phyloP scores from a whole-genome alignment of 2,113 vertebrate genomes.

The Chascanopsetta lugubris region DNA sequence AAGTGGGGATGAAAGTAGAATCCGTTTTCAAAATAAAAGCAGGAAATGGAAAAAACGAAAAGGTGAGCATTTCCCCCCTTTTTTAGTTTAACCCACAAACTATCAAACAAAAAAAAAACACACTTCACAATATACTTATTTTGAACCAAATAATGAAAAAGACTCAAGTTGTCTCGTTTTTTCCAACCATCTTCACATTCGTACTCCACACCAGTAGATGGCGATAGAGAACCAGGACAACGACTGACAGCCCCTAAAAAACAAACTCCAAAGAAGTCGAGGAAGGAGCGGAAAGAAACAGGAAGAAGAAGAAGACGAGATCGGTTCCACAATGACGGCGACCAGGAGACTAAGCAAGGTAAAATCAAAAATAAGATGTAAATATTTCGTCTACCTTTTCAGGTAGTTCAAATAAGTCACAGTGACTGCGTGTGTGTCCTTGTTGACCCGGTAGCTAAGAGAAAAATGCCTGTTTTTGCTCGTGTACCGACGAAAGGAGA shows the following conservation, averaged over 20 bases:
- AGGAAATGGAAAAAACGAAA: too few species aligned
- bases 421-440: rapidly evolving
- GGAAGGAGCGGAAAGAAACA: slow-evolving; percentile 46
- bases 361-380: background rate
- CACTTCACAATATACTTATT: too few species aligned
- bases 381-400: background rate
- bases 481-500: slow-evolving; percentile 36
- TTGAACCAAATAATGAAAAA: too few species aligned
- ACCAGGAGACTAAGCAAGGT: slow-evolving; percentile 64
- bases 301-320: slow-evolving; percentile 48
- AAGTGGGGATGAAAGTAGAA: slow-evolving; percentile 14
- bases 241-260: background rate
- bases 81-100: too few species aligned
- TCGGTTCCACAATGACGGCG: slow-evolving; percentile 58
- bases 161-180: too few species aligned
- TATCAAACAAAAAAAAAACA: too few species aligned
- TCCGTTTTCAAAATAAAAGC: too few species aligned
- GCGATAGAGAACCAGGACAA: background rate
- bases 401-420: background rate
- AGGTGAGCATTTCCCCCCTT: too few species aligned
- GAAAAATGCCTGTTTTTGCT: slow-evolving; percentile 11
- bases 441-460: rapidly evolving
- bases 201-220: slow-evolving; percentile 15
- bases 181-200: too few species aligned
- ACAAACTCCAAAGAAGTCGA: slow-evolving; percentile 33